Percentiles rank a stretch among this genome's conserved stretches.
Evolutionary conservation across 2,888 invertebrate genomes (phyloP).

Genomic region (Sisyra nigra): DNA sequence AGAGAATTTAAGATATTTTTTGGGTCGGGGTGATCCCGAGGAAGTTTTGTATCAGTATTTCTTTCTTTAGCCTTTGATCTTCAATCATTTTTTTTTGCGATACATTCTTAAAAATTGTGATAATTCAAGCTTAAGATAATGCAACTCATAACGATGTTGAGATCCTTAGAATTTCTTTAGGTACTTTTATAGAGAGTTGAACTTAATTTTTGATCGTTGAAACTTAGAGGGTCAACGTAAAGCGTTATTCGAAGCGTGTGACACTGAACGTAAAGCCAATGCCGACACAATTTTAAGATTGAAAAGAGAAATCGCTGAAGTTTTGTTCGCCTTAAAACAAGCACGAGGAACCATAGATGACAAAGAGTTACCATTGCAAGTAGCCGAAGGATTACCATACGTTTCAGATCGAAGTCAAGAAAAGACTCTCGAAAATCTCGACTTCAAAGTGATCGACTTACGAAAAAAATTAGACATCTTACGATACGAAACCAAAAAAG

Average conservation of each 20-base stretch:
- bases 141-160: no score
- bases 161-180: no score
- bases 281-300: constrained; percentile 49
- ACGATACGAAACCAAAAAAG: constrained; percentile 48
- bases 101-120: no score
- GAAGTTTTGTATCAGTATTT: no score
- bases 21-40: no score
- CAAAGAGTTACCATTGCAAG: constrained; percentile 19
- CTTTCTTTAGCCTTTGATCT: no score
- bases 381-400: neutral
- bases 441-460: constrained; percentile 52
- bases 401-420: constrained; percentile 30
- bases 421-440: constrained; percentile 37
- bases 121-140: no score
- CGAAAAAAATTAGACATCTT: constrained; percentile 58
- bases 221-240: constrained; percentile 66
- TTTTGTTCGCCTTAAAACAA: constrained; percentile 41
- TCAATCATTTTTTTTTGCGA: no score
- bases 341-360: constrained; percentile 34
- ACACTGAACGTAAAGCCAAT: constrained; percentile 55
- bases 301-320: constrained; percentile 54
- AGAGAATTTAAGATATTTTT: no score
- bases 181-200: neutral
- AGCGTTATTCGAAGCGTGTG: constrained; percentile 66
- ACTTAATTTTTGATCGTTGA: neutral